phyloP scores from a whole-genome alignment of 2,888 invertebrate genomes.

The Macrophya annulata region DNA sequence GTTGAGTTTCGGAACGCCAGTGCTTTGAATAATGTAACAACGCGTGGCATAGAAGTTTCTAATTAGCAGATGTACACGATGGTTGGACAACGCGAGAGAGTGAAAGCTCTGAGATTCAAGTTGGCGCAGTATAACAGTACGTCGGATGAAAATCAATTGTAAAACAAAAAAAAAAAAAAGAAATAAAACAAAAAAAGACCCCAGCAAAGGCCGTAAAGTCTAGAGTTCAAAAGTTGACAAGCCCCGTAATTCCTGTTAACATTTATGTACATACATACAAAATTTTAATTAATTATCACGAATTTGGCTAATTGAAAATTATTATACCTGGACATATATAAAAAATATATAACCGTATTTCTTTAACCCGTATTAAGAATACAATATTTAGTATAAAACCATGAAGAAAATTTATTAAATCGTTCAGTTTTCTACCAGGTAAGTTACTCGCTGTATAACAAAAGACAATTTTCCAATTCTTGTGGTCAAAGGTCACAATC shows the following conservation, averaged over 20 bases:
- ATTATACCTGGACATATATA: too few relatives aligned
- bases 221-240: neutral
- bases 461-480: slow-evolving; percentile 47
- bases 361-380: neutral
- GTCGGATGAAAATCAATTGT: slow-evolving; percentile 24
- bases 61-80: slow-evolving; percentile 74
- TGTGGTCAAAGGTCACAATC: slow-evolving; percentile 45
- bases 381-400: neutral
- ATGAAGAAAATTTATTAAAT: slow-evolving; percentile 30
- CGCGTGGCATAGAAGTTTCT: slow-evolving; percentile 75
- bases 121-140: neutral
- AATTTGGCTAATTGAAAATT: neutral
- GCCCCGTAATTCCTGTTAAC: neutral
- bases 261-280: neutral
- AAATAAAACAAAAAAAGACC: neutral
- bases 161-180: neutral
- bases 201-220: neutral
- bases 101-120: slow-evolving; percentile 38
- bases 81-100: slow-evolving; percentile 37
- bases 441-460: slow-evolving; percentile 28
- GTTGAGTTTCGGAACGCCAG: slow-evolving; percentile 60
- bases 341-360: neutral
- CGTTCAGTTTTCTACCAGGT: slow-evolving; percentile 1
- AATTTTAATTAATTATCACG: neutral
- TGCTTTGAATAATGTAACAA: slow-evolving; percentile 79